Evolutionary conservation across 2,797 vertebrate species (phyloP), one percentile per base, ranked within the genome.

Genomic region (Thunnus albacares): DNA sequence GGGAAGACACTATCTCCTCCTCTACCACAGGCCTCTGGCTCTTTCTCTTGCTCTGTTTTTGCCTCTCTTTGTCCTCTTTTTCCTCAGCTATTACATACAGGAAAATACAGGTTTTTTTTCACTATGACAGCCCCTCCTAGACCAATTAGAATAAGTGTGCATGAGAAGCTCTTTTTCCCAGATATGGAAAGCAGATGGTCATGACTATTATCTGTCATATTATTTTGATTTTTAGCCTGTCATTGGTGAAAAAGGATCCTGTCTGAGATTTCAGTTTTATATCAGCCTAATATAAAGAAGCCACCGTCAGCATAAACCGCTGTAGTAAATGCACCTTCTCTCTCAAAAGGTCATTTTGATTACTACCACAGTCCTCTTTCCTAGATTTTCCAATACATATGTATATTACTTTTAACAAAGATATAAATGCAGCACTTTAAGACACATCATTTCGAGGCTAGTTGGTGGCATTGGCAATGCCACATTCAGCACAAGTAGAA

Each of bases 111-210:
- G 22, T 69, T 26, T 26, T 30, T 30, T 66, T 73, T 77, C 58
- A 64, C 22, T 14, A 8, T 26, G 70, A 64, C 57, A 58, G 41
- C 62, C 28, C 67, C 79, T 71, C 17, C 35, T 65, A 67, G 75
- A 75, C 81, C 61, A 84, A 88, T 87, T 87, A 80, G 11, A 62
- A 53, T 79, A 61, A 81, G 30, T 33, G n/a, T 77, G 49, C 61
- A 74, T 15, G n/a, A 83, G 72, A 78, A 75, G 58, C 67, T 78
- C 35, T 79, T 43, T 71, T 75, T 24, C 59, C 69, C 64, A 60
- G 60, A 76, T 47, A 35, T 43, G 38, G 14, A 61, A 75, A 77
- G 26, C 83, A 87, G 84, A 87, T 83, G 77, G 77, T 62, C 28
- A 51, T 59, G 63, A 84, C 82, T 58, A 51, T 82, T 84, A 81